Conservation (phyloP, 2,797 vertebrate genomes). For the Anas bernieri region DNA sequence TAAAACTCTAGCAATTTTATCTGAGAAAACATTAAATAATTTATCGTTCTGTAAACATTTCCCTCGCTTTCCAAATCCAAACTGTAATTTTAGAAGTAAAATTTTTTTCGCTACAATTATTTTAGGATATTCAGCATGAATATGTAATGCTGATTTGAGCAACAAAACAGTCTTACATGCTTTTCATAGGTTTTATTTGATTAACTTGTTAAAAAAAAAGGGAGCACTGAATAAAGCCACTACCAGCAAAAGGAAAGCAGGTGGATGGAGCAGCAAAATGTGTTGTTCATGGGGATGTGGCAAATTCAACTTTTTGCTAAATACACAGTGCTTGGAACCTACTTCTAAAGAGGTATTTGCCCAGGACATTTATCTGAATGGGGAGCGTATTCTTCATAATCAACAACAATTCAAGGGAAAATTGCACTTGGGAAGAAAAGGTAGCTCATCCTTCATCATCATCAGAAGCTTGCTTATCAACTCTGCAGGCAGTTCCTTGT, state of each 20-base stretch:
- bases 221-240: not conserved
- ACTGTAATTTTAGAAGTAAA: not conserved
- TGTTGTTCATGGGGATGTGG: conserved; percentile 1
- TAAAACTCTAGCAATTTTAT: not conserved
- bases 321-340: not conserved
- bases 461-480: conserved; percentile 45
- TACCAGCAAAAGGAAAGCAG: not conserved
- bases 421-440: conserved; percentile 53
- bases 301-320: conserved; percentile 52
- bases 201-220: not conserved
- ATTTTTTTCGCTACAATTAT: not conserved
- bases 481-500: conserved; percentile 20
- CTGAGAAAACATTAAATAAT: not conserved
- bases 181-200: not conserved
- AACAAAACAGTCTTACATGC: not conserved
- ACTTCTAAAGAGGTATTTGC: conserved; percentile 48
- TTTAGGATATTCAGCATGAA: not conserved
- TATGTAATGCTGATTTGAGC: not conserved
- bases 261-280: not conserved
- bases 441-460: conserved; percentile 11
- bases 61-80: not conserved
- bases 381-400: conserved; percentile 56
- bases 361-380: conserved; percentile 43
- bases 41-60: not conserved
- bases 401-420: conserved; percentile 70